Percentiles rank a stretch among this genome's conserved stretches.
Evolutionary conservation across 2,113 vertebrate genomes (phyloP).

Genomic region (Canis aureus): DNA sequence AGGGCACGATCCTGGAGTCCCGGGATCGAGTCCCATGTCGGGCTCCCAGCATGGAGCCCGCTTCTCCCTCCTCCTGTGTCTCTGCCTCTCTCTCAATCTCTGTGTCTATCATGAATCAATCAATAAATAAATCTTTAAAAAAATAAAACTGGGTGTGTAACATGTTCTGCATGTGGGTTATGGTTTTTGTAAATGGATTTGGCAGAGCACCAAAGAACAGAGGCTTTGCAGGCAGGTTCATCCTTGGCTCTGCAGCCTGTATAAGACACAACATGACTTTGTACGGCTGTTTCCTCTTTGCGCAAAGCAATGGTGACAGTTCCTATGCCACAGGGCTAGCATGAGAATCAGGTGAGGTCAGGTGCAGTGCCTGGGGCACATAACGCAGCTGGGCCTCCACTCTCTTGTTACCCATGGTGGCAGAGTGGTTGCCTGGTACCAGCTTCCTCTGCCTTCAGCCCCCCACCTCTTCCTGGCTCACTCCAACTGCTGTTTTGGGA

Average conservation of each 20-base stretch:
- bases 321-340: background rate
- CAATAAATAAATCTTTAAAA: too few relatives aligned
- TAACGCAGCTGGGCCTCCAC: rapidly evolving
- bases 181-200: background rate
- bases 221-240: background rate
- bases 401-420: background rate
- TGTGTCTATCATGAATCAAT: too few relatives aligned
- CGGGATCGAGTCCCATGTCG: too few relatives aligned
- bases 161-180: background rate
- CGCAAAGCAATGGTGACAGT: background rate
- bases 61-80: too few relatives aligned
- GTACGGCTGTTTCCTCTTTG: background rate
- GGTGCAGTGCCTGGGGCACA: background rate
- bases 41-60: too few relatives aligned
- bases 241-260: background rate
- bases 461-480: background rate
- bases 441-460: background rate
- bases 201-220: background rate
- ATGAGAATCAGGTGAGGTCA: background rate
- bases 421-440: background rate
- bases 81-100: too few relatives aligned
- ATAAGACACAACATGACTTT: background rate
- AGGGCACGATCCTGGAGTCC: too few relatives aligned
- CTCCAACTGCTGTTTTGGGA: background rate
- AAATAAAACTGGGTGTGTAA: background rate